phyloP scores from a whole-genome alignment of 2,888 invertebrate species.

The Epistrophella euchroma region DNA sequence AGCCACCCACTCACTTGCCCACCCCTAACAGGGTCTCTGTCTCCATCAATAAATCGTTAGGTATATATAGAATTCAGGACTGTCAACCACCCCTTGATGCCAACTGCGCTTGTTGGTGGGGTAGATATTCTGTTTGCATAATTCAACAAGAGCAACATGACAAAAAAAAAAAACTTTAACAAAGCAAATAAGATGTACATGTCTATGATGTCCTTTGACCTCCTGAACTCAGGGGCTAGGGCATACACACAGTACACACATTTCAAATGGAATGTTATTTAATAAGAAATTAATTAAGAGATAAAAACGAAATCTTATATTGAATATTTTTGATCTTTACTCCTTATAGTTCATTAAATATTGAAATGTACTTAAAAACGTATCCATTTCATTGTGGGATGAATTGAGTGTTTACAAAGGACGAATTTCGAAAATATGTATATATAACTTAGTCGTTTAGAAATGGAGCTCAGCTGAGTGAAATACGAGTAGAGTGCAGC shows the following conservation, averaged over 20 bases:
- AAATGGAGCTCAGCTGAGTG: background rate
- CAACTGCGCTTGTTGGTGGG: background rate
- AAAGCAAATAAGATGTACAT: conserved; percentile 13
- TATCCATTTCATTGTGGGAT: background rate
- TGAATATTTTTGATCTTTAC: background rate
- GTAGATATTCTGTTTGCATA: conserved; percentile 28
- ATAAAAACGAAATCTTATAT: conserved; percentile 10
- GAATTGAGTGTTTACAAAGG: background rate
- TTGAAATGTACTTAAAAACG: background rate
- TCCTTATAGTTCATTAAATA: conserved; percentile 2
- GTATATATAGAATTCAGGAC: background rate
- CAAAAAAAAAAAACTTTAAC: background rate
- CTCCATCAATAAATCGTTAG: conserved; percentile 40
- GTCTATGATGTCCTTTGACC: conserved; percentile 25
- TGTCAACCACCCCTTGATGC: background rate
- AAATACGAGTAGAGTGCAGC: background rate
- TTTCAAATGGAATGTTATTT: background rate
- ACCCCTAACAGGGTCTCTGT: background rate
- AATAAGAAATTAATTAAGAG: background rate
- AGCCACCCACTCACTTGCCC: too few relatives aligned
- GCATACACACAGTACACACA: background rate
- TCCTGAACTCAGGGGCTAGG: background rate
- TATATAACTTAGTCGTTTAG: background rate
- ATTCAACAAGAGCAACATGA: conserved; percentile 13
- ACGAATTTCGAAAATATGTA: background rate